Base-by-base conservation (phyloP, 2,888 invertebrate species). In the Macropis europaea region DNA sequence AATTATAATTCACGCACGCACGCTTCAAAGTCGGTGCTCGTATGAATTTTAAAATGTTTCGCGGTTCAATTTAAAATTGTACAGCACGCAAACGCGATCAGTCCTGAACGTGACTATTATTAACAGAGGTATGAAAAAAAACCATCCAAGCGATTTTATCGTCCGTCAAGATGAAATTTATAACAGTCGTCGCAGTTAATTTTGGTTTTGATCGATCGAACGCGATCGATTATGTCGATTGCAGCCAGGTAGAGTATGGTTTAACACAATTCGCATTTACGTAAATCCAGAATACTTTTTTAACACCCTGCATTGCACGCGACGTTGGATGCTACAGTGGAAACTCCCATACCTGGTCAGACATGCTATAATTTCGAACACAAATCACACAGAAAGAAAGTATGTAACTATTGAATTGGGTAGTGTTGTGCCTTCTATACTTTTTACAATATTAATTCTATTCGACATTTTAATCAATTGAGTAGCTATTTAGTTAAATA, bases 71-170 rank as follows among this genome's bases (percentile, higher is more conserved):
- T 60, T 42, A 13, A 45, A 53, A 70, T 70, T 70, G 70, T 70
- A 56, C 42, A 47, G 47, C 71, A 70, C 69, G 71, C 53, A 59
- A 70, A 69, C 60, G 40, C 40, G 47, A 67, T 67, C 67, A 53
- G 50, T 70, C 28, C 26, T 34, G 71, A 3, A 42, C 60, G 60
- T 70, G 70, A 59, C 71, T 70, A 70, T 70, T 70, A 70, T 70
- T 70, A 70, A 70, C 59, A 45, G 45, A 17, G 36, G 36, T 22
- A 26, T 26, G 26, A 30, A 30, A 50, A 42, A 52, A 36, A 54
- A 32, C 15, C 34, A 26, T 13, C 3, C 45, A 9, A 30, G 34
- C n/a, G 45, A 56, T 69, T 69, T 69, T 69, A 68, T 54, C 56
- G 69, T 56, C 48, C 19, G 48, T 69, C 50, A 69, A 69, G 59